Percentiles rank a stretch among this genome's conserved stretches.
These are phyloP conservation scores for Propithecus perrieri DNA, from an alignment of 2,797 vertebrate genomes.

Conservation along the genomic window DNA sequence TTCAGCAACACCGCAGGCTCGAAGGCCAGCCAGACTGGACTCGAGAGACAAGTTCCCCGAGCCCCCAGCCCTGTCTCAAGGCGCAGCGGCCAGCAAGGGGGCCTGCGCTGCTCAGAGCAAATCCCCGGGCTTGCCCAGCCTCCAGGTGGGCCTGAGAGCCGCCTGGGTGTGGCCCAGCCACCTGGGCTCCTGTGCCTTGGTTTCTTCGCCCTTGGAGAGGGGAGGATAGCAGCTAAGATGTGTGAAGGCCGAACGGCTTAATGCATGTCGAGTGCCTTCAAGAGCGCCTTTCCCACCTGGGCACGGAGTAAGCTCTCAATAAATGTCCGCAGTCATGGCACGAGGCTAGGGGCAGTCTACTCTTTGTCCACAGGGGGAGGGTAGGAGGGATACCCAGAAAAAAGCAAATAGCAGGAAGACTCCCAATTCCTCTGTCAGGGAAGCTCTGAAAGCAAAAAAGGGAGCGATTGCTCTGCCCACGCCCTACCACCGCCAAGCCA, in stretches of 20 bases:
- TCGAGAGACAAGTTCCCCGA: background rate
- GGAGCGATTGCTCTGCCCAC: background rate
- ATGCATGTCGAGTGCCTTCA: too few relatives aligned
- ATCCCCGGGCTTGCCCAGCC: background rate
- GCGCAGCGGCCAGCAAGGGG: background rate
- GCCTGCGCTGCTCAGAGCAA: background rate
- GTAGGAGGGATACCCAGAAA: background rate
- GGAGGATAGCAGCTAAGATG: background rate
- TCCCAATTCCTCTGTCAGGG: background rate
- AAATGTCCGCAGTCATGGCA: background rate
- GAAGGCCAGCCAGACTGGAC: background rate
- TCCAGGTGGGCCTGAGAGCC: background rate
- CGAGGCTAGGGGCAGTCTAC: fast-evolving
- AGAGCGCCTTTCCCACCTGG: background rate
- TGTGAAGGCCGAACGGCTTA: background rate
- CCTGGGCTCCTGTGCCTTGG: too few relatives aligned
- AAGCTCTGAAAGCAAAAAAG: background rate
- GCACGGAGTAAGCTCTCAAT: background rate
- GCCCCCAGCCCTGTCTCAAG: background rate
- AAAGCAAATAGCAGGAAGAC: background rate
- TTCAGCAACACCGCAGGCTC: background rate
- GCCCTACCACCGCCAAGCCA: background rate
- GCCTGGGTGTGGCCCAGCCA: background rate
- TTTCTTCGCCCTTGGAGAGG: background rate
- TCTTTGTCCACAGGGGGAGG: background rate